phyloP scores from a whole-genome alignment of 2,797 vertebrate genomes.

The Danionella dracula region DNA sequence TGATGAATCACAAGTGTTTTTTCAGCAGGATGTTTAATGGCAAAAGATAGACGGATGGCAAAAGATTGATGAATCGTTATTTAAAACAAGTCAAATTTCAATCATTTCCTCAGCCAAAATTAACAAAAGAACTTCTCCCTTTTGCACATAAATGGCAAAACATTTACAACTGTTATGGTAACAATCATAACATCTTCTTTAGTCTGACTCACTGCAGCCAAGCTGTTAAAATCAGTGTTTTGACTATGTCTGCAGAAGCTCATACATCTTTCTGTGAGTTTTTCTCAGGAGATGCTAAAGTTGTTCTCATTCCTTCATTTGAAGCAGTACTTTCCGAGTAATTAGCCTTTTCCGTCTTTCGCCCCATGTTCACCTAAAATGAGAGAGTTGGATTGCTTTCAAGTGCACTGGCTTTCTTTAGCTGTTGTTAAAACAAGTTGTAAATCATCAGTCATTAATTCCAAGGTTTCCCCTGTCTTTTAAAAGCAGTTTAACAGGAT shows the following conservation, averaged over 20 bases:
- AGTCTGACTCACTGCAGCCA: background rate
- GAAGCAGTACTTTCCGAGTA: background rate
- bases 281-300: background rate
- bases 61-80: background rate
- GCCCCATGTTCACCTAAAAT: background rate
- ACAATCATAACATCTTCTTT: slow-evolving; percentile 13
- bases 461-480: too few species aligned
- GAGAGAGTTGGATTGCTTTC: background rate
- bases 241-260: background rate
- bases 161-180: slow-evolving; percentile 23
- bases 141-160: background rate
- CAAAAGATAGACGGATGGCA: background rate
- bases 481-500: too few species aligned
- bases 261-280: background rate
- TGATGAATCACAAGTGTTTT: too few species aligned
- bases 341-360: background rate
- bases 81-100: background rate
- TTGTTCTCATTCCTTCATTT: background rate
- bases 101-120: background rate
- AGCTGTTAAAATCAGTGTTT: background rate
- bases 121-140: background rate
- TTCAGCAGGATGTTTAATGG: too few species aligned
- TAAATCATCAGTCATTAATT: background rate
- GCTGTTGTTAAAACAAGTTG: background rate
- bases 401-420: background rate